Evolutionary conservation across 1,140 invertebrate genomes (phyloP).

Genomic region (Drosophila arizonae): DNA sequence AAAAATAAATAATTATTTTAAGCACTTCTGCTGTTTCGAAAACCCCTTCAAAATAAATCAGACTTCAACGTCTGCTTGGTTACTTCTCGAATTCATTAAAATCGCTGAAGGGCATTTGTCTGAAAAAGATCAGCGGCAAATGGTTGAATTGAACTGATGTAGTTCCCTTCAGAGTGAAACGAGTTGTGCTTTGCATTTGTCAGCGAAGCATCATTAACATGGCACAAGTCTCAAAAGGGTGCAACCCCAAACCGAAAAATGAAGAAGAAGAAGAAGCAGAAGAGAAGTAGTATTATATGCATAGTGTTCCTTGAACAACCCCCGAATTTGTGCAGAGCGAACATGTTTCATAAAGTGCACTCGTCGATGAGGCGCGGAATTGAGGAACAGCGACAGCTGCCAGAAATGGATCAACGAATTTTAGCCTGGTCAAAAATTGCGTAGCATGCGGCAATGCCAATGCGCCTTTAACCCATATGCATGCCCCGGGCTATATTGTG

Average conservation of each 20-base stretch:
- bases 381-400: constrained; percentile 47
- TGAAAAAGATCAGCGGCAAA: constrained; percentile 41
- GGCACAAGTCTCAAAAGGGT: constrained; percentile 28
- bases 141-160: constrained; percentile 23
- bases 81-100: constrained; percentile 24
- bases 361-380: constrained; percentile 33
- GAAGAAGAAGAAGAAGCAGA: not conserved
- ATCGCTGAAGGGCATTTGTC: constrained; percentile 21
- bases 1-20: too few relatives aligned
- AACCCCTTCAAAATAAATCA: not conserved
- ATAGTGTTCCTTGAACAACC: constrained; percentile 19
- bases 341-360: constrained; percentile 42
- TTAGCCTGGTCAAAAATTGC: constrained; percentile 27
- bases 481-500: constrained; percentile 28
- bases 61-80: not conserved
- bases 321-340: constrained; percentile 27
- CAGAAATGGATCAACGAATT: constrained; percentile 30
- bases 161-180: constrained; percentile 41
- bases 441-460: constrained; percentile 26
- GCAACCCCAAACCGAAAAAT: constrained; percentile 30
- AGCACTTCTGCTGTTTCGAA: too few relatives aligned
- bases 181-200: constrained; percentile 40
- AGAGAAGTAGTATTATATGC: constrained; percentile 10
- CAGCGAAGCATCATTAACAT: constrained; percentile 44
- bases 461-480: constrained; percentile 59